Percentiles rank a stretch among this genome's conserved stretches.
Conservation (phyloP, 2,888 invertebrate genomes). For the Ophion ellenae region DNA sequence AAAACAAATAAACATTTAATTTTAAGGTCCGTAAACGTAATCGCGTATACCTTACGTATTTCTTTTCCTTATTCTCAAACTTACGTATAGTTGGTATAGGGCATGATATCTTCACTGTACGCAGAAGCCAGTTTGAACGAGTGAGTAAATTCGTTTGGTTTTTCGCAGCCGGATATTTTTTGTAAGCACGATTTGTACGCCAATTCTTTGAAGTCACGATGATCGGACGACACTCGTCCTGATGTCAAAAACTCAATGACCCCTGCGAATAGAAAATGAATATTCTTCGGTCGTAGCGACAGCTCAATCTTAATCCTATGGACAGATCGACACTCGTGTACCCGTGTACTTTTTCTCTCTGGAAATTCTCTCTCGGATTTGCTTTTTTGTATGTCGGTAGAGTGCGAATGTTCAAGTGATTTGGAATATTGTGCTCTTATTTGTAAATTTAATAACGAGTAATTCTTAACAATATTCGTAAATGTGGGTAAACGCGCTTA, state of each 20-base stretch:
- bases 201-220: slow-evolving; percentile 98
- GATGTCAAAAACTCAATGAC: slow-evolving; percentile 97
- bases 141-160: slow-evolving; percentile 96
- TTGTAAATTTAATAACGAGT: too few species aligned
- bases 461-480: too few species aligned
- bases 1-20: neutral
- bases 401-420: too few species aligned
- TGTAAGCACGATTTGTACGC: slow-evolving; percentile 96
- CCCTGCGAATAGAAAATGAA: slow-evolving; percentile 85
- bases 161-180: slow-evolving; percentile 94
- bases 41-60: neutral
- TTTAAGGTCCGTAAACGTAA: neutral
- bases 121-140: slow-evolving; percentile 97
- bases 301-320: neutral
- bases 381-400: too few species aligned
- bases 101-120: slow-evolving; percentile 98
- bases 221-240: slow-evolving; percentile 95
- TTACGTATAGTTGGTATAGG: slow-evolving; percentile 99
- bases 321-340: too few species aligned
- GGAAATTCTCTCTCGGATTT: neutral
- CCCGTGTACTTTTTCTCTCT: too few species aligned
- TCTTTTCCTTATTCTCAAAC: slow-evolving; percentile 78
- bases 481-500: too few species aligned
- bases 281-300: neutral
- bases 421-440: too few species aligned